Conservation (phyloP, 2,797 vertebrate genomes). For the Podarcis siculus region DNA sequence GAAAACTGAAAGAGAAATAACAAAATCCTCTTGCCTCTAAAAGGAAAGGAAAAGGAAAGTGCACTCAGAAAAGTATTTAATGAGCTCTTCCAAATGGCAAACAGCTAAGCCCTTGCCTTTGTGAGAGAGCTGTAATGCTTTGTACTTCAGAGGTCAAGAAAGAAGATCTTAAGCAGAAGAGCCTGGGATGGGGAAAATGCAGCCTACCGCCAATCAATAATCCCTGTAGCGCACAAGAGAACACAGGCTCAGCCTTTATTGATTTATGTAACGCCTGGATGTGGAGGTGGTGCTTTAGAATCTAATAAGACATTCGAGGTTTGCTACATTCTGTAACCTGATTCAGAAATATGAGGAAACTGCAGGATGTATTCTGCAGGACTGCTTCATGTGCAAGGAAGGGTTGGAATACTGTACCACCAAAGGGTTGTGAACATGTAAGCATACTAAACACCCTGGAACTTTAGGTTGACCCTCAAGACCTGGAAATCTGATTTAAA, state of each 20-base stretch:
- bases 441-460: too few relatives aligned
- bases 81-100: not conserved
- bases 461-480: too few relatives aligned
- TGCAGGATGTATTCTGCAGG: not conserved
- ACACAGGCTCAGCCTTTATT: not conserved
- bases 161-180: not conserved
- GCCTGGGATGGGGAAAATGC: not conserved
- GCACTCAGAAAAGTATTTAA: not conserved
- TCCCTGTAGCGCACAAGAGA: not conserved
- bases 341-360: not conserved
- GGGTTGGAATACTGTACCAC: too few relatives aligned
- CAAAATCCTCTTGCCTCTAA: not conserved
- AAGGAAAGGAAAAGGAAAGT: not conserved
- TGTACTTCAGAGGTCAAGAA: constrained; percentile 1
- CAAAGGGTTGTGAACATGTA: too few relatives aligned
- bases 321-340: not conserved
- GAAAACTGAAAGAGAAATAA: not conserved
- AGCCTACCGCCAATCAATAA: not conserved
- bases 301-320: not conserved
- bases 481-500: too few relatives aligned
- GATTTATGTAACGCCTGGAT: not conserved
- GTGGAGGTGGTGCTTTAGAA: constrained; percentile 12
- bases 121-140: not conserved
- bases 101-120: not conserved
- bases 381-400: too few relatives aligned